Evolutionary conservation across 2,113 vertebrate genomes (phyloP).

Genomic region (Zapus hudsonius): DNA sequence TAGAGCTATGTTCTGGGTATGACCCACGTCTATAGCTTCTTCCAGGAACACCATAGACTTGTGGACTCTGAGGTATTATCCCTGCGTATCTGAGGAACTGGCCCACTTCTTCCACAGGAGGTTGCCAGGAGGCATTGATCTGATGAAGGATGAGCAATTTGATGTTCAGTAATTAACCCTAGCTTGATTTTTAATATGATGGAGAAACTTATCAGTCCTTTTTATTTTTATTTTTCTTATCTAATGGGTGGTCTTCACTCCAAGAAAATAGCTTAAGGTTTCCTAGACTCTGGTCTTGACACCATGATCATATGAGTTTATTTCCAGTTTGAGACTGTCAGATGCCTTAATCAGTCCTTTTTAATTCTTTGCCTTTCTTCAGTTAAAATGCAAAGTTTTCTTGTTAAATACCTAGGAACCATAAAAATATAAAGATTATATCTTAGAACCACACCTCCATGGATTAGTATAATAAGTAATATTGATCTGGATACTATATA

Average conservation of each 20-base stretch:
- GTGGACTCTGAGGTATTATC: not conserved
- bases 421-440: not conserved
- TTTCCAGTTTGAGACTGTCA: too few species aligned
- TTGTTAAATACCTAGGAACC: not conserved
- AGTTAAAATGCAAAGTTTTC: not conserved
- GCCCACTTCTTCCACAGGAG: not conserved
- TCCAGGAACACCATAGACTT: not conserved
- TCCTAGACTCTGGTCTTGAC: too few species aligned
- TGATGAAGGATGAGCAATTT: not conserved
- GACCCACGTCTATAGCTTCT: not conserved
- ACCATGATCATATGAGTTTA: too few species aligned
- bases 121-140: not conserved
- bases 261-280: too few species aligned
- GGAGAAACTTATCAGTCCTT: not conserved
- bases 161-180: not conserved
- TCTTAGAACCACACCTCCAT: not conserved
- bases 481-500: not conserved
- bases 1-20: not conserved
- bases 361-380: not conserved
- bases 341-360: not conserved
- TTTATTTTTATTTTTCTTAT: not conserved
- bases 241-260: too few species aligned
- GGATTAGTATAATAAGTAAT: not conserved
- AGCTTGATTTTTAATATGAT: slow-evolving; percentile 16
- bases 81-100: not conserved